These are phyloP conservation scores for Drosophila repletoides DNA, from an alignment of 1,140 invertebrate species.

Conservation along the genomic window DNA sequence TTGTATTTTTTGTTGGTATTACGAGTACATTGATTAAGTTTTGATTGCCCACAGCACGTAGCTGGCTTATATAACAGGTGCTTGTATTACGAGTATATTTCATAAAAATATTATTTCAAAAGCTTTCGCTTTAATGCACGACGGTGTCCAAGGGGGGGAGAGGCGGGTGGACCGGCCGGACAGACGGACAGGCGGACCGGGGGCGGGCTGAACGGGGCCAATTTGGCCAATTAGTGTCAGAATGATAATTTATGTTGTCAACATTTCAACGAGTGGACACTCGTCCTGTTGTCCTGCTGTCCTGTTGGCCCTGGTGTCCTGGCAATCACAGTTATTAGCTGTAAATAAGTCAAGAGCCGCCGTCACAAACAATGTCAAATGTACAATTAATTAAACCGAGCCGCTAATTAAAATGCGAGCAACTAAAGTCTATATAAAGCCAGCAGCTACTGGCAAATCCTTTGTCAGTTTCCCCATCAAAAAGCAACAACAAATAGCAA, in stretches of 20 bases:
- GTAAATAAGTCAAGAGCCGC: slow-evolving; percentile 21
- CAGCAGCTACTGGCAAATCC: background rate
- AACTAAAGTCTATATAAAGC: slow-evolving; percentile 2
- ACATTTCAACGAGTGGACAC: slow-evolving; percentile 34
- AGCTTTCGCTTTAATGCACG: slow-evolving; percentile 24
- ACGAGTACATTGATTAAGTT: slow-evolving; percentile 35
- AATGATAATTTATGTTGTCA: slow-evolving; percentile 58
- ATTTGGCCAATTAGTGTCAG: slow-evolving; percentile 38
- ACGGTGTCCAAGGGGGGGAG: background rate
- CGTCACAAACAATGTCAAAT: slow-evolving; percentile 26
- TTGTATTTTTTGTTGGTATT: background rate
- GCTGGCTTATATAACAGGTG: background rate
- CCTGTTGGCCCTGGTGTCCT: too few relatives aligned
- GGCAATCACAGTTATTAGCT: slow-evolving; percentile 58
- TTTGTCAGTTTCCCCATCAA: slow-evolving; percentile 2
- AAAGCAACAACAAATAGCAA: background rate
- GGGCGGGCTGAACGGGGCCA: background rate
- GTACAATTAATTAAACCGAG: slow-evolving; percentile 54
- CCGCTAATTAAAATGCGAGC: slow-evolving; percentile 48
- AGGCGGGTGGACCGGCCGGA: too few relatives aligned
- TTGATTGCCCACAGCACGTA: slow-evolving; percentile 20
- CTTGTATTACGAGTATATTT: slow-evolving; percentile 7
- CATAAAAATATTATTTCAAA: slow-evolving; percentile 14
- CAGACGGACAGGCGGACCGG: background rate
- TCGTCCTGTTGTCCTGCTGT: too few relatives aligned